Evolutionary conservation across 2,888 invertebrate genomes (phyloP), one percentile per base, ranked within the genome.

Genomic region (Drosophila villosipedis): DNA sequence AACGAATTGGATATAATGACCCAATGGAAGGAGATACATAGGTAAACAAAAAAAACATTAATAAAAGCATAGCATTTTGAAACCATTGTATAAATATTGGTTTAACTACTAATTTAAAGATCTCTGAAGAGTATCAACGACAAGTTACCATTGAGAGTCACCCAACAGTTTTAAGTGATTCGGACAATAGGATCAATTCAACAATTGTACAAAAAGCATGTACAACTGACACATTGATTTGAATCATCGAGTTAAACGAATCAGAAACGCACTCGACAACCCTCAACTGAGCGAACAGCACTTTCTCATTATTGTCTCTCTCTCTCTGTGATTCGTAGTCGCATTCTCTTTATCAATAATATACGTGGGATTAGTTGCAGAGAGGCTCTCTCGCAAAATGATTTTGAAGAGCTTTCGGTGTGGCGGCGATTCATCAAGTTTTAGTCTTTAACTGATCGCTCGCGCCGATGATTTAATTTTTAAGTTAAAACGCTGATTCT

Each of bases 371-470:
- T 81, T 72, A 59, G 39, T 31, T 43, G 59, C 53, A 35, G 73
- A 47, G 65, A 33, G 50, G 47, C 61, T 65, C 65, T 65, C 65
- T 54, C 63, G 25, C 59, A 22, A 49, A 47, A 19, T 43, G 60
- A 33, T 53, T 41, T 60, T 61, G 28, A 55, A 43, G 71, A 89
- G 83, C 83, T 90, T 82, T 68, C 62, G 31, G 59, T 55, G 66
- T 55, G 53, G 76, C 69, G 74, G 82, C 85, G 84, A 87, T 82
- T 88, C 89, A 82, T 88, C 67, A 90, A 69, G 70, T 81, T 83
- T 89, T 84, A 92, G 92, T 92, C 93, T 92, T 91, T 88, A 91
- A 91, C 92, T 92, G 93, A 92, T 92, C 92, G 93, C 92, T 84
- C 91, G 87, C 79, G 89, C 75, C 92, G 93, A 93, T 93, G 93